phyloP scores from a whole-genome alignment of 2,888 invertebrate species.

The Tenthredo notha region DNA sequence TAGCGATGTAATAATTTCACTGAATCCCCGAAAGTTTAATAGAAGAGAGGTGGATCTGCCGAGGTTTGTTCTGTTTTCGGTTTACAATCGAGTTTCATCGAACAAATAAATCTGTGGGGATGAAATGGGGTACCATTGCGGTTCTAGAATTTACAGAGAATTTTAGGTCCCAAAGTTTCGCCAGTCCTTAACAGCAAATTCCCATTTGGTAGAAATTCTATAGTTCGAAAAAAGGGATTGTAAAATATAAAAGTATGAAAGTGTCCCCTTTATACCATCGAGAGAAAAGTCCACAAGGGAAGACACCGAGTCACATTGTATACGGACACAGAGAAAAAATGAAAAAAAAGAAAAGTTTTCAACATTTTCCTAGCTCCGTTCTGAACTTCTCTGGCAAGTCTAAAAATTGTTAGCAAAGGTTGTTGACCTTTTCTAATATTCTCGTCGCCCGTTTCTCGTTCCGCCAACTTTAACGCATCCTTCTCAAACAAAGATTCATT shows the following conservation, averaged over 20 bases:
- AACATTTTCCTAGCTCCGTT: constrained; percentile 11
- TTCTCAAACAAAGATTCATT: constrained; percentile 26
- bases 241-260: background rate
- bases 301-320: background rate
- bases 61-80: background rate
- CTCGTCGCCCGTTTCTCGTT: background rate
- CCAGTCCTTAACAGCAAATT: background rate
- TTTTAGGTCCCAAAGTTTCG: background rate
- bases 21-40: background rate
- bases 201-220: background rate
- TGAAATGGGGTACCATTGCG: background rate
- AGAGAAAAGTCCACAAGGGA: constrained; percentile 10
- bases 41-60: background rate
- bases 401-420: constrained; percentile 44
- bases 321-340: background rate
- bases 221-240: background rate
- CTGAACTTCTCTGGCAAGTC: constrained; percentile 20
- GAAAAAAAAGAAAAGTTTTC: constrained; percentile 23
- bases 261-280: background rate
- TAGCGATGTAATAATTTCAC: background rate
- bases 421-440: constrained; percentile 36
- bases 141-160: background rate
- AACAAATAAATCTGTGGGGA: background rate
- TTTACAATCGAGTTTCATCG: background rate
- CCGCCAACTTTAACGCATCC: constrained; percentile 25